Evolutionary conservation across 1,140 invertebrate species (phyloP), one percentile per base, ranked within the genome.

Genomic region (Drosophila mojavensis): DNA sequence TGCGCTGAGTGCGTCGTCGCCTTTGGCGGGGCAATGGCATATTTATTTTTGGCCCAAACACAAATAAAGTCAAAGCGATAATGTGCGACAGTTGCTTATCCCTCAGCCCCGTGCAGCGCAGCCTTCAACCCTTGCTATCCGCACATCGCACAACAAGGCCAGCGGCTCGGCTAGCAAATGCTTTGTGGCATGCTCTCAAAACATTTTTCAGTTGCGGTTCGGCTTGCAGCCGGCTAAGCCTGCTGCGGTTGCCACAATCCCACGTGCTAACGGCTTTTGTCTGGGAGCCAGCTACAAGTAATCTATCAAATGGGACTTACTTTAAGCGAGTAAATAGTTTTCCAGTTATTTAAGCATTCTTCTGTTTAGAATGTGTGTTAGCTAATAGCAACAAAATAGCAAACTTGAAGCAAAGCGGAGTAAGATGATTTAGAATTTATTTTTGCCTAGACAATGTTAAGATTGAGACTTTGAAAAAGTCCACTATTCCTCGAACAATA

Each of bases 1-100:
- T 43, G 61, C 41, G 56, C 55, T 55, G 50, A 33, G 17, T 60
- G 28, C n/a, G n/a, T n/a, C 67, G 67, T 78, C 74, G 78, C 74
- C 65, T 82, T 65, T 63, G 74, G 65, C 39, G 45, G 41, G 36
- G 69, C 78, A 84, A 80, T 71, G 76, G 69, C 76, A 76, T 88
- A 86, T 88, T 88, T 86, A 79, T 85, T 86, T 86, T 89, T 71
- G 72, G 64, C 73, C 56, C 77, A 79, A 54, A 36, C 60, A 68
- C 39, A 66, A 59, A 64, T 61, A 64, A 63, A 67, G 62, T 68
- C 62, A 65, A 75, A 79, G 79, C 79, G 76, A 79, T 76, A 81
- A 79, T 67, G 76, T 72, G 76, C 63, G 55, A 68, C 63, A 63
- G 83, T 65, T 81, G 75, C 65, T 79, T 78, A 81, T 75, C 70